Conservation (phyloP, 2,888 invertebrate genomes). For the Homarus gammarus region DNA sequence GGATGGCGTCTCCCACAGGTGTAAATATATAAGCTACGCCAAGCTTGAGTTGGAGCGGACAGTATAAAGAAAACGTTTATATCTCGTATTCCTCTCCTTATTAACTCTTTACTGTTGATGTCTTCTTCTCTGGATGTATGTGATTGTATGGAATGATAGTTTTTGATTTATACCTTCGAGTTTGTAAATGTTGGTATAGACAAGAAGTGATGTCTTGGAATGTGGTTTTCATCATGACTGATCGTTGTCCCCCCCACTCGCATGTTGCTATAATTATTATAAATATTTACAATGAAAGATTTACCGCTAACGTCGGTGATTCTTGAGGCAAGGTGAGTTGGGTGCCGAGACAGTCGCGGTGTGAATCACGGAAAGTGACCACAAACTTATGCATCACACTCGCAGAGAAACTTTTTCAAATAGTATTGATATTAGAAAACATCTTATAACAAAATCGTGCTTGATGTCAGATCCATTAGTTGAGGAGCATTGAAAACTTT, state of each 20-base stretch:
- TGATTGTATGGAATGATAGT: conserved; percentile 42
- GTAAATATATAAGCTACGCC: conserved; percentile 1
- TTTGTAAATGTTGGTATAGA: conserved; percentile 3
- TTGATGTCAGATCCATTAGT: conserved; percentile 18
- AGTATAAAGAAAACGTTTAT: conserved; percentile 23
- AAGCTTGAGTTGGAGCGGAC: conserved; percentile 1
- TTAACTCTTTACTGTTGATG: conserved; percentile 50
- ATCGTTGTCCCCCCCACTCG: neutral
- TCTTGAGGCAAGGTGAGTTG: neutral
- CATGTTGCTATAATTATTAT: neutral
- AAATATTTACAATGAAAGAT: too few species aligned
- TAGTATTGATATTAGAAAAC: conserved; percentile 9
- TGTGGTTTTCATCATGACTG: conserved; percentile 1
- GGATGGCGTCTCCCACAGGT: too few species aligned
- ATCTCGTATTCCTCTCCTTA: conserved; percentile 37
- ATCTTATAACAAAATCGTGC: conserved; percentile 16
- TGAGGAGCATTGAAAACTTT: conserved; percentile 12
- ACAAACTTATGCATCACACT: neutral
- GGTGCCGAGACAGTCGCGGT: neutral
- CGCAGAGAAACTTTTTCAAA: conserved; percentile 20
- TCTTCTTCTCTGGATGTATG: conserved; percentile 55
- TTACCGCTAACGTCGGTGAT: neutral
- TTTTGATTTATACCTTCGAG: conserved; percentile 25
- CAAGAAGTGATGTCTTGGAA: conserved; percentile 8
- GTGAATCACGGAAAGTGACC: neutral